Percentiles rank a stretch among this genome's conserved stretches.
These are phyloP conservation scores for Pseudomyrmex flavicornis DNA, from an alignment of 1,140 invertebrate species.

Conservation along the genomic window DNA sequence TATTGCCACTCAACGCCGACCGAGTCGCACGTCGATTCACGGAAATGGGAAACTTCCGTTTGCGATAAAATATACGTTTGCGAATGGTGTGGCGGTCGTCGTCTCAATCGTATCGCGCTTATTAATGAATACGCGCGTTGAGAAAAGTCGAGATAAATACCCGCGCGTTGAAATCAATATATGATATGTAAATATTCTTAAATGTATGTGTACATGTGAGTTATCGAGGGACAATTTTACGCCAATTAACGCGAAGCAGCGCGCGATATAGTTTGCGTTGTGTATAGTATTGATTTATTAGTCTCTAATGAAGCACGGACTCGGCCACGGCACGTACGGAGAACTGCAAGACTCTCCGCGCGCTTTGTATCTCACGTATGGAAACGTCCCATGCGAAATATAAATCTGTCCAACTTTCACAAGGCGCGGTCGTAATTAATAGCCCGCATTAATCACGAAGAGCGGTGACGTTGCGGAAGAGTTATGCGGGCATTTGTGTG, in stretches of 20 bases:
- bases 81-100: not conserved
- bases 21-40: not conserved
- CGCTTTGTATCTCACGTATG: slow-evolving; percentile 27
- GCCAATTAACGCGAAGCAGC: not conserved
- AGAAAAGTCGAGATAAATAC: too few species aligned
- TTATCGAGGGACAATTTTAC: not conserved
- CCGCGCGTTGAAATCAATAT: too few species aligned
- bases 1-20: not conserved
- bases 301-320: slow-evolving; percentile 14
- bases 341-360: too few species aligned
- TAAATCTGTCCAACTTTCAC: slow-evolving; percentile 51
- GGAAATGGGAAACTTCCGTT: slow-evolving; percentile 3
- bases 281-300: slow-evolving; percentile 12
- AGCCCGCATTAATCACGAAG: slow-evolving; percentile 56
- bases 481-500: slow-evolving; percentile 45
- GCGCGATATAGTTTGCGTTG: not conserved
- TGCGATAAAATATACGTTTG: not conserved
- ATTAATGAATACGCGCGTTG: not conserved
- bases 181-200: slow-evolving; percentile 13
- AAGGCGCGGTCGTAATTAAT: slow-evolving; percentile 54
- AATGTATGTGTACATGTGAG: not conserved
- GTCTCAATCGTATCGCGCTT: too few species aligned
- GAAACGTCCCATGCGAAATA: slow-evolving; percentile 41
- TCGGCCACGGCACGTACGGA: not conserved
- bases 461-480: slow-evolving; percentile 22